Conservation (phyloP, 1,140 invertebrate genomes). For the Linepithema humile region DNA sequence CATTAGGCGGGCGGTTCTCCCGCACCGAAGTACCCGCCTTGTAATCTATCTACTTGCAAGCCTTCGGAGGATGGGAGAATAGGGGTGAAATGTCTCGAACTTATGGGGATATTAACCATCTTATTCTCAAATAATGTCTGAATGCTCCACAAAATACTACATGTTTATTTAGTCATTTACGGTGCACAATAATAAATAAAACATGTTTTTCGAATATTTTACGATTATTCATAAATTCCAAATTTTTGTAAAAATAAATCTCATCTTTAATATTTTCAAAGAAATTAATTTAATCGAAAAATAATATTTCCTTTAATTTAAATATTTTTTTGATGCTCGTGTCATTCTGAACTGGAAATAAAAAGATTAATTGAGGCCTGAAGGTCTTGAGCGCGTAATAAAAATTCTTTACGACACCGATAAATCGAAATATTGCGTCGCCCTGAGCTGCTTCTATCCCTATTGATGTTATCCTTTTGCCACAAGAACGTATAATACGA, state of each 20-base stretch:
- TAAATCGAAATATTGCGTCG: constrained; percentile 20
- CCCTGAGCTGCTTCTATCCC: not conserved
- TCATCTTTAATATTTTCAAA: not conserved
- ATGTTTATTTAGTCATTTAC: not conserved
- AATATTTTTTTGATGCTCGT: constrained; percentile 25
- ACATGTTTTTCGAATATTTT: not conserved
- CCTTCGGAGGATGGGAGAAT: constrained; percentile 15
- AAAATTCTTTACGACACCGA: constrained; percentile 17
- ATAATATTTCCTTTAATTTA: not conserved
- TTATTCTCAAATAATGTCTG: not conserved
- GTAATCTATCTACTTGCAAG: constrained; percentile 67
- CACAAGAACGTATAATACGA: constrained; percentile 6
- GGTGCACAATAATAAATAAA: not conserved
- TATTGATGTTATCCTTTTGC: constrained; percentile 10
- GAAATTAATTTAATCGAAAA: not conserved
- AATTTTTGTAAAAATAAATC: no score
- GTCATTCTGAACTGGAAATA: not conserved
- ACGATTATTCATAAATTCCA: not conserved
- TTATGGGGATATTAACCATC: constrained; percentile 27
- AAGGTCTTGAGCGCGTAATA: constrained; percentile 11
- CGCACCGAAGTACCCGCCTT: constrained; percentile 60
- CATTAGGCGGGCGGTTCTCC: constrained; percentile 51
- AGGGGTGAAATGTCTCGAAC: constrained; percentile 22
- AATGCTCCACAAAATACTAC: not conserved
- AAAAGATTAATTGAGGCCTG: not conserved